Base-by-base conservation (phyloP, 2,113 vertebrate species). In the Microtus richardsoni region DNA sequence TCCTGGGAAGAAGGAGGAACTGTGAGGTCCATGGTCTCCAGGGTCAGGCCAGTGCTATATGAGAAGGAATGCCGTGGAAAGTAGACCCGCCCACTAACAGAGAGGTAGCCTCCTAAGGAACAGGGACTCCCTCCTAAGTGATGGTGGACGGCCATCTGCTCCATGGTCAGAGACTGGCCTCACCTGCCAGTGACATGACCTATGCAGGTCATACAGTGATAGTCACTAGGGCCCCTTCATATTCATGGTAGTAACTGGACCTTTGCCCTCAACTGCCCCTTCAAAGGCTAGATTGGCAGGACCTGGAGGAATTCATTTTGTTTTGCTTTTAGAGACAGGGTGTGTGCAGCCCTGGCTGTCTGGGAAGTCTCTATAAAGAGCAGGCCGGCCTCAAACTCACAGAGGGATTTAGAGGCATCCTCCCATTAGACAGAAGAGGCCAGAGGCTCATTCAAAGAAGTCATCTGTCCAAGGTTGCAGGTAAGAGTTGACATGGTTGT, bases 111-210 rank as follows among this genome's bases (percentile, higher is more conserved):
- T 91, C 47, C 19, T 11, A 5, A 6, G 12, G 33, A 44, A 70
- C 16, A 21, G 58, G 62, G 16, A 7, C 26, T 52, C 0, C 6
- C 39, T 39, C 84, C 24, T 28, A 0, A 13, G 39, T 19, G 2
- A 12, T 0, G n/a, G 54, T 3, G 62, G 1, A 28, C 7, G 6
- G 39, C 3, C 1, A 0, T 33, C 19, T 30, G 19, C 47, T 33
- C 12, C 30, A 6, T 44, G 39, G 5, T 62, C 22, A 73, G 82
- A 39, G 10, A 30, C 36, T 0, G 47, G 10, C 28, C 44, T 11
- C 10, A 36, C 13, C 14, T 13, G 21, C 60, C 88, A 62, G 5
- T 8, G 64, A 54, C 36, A n/a, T 52, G 36, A 44, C 47, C n/a
- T 28, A 49, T 2, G 2, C 30, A 89, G 73, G 49, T 12, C 77